Base-by-base conservation (phyloP, 64 coral and sea anemone genomes). In the Exaiptasia diaphana region DNA sequence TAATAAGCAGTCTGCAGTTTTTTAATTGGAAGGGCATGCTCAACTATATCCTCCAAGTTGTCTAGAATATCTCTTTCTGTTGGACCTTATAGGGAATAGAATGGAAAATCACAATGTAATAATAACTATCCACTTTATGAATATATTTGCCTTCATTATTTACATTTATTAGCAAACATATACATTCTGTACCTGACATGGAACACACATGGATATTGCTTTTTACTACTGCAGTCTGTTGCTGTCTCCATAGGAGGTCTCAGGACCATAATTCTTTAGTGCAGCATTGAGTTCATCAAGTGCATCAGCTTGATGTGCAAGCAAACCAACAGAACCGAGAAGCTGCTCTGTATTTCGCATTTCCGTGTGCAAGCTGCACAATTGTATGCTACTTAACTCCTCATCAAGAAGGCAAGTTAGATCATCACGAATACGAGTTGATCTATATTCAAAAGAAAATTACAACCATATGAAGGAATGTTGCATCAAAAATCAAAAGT, bases 261-360 rank as follows among this genome's bases (percentile, higher is more conserved):
- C 54, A 18, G 33, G 75, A 13, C 53, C 75, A 78, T 61, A 78
- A n/a, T 10, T 61, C 27, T 42, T 78, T 1, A 78, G 37, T 33
- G 31, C 75, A 23, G 3, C 14, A 61, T 78, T 78, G 11, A 37
- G 32, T 9, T 78, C 52, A 24, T 15, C 5, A 23, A 60, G 36
- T 7, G 75, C 56, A 62, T 60, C 38, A 5, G 59, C 34, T 38
- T 79, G 42, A 37, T 61, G 41, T 33, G 75, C 53, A 78, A 78
- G 33, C 1, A 78, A 42, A 40, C 75, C 75, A 78, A 78, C 18
- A 7, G 75, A 78, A 5, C 0, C 75, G 3, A 78, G 32, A 0
- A 78, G 18, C 36, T 78, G 75, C 23, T 85, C 82, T 14, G 50
- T 88, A 29, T 88, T 90, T 26, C 87, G 24, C 78, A 82, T 83